phyloP scores from a whole-genome alignment of 2,113 vertebrate species.

The Cyprinus carpio region DNA sequence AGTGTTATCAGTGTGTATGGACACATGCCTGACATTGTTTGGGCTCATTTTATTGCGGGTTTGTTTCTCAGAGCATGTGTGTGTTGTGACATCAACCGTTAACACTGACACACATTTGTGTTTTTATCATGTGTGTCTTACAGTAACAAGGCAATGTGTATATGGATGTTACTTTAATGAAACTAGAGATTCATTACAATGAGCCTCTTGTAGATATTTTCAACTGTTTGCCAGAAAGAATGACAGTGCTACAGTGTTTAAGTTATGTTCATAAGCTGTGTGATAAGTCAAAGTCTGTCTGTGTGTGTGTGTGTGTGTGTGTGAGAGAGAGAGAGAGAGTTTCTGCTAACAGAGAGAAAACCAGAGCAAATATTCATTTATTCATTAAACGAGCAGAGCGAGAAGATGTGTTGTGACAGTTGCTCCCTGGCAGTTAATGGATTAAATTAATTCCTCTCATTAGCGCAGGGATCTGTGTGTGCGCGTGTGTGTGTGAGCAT shows the following conservation, averaged over 20 bases:
- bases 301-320: conserved; percentile 17
- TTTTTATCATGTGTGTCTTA: background rate
- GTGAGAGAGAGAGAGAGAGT: conserved; percentile 60
- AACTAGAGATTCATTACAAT: background rate
- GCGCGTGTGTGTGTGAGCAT: background rate
- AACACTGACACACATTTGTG: background rate
- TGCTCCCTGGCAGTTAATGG: conserved; percentile 70
- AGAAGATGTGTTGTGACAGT: conserved; percentile 73
- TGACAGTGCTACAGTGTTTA: background rate
- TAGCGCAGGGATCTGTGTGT: conserved; percentile 57
- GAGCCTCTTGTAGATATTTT: background rate
- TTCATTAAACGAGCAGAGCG: conserved; percentile 76
- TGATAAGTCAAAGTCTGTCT: background rate
- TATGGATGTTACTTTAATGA: background rate
- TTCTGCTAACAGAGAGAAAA: conserved; percentile 61
- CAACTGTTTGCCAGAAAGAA: background rate
- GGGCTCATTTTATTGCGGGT: background rate
- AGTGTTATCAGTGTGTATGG: background rate
- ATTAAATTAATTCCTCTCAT: conserved; percentile 76
- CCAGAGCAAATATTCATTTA: conserved; percentile 80
- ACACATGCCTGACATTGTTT: background rate
- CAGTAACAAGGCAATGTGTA: background rate
- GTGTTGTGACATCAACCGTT: background rate
- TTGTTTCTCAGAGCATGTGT: background rate
- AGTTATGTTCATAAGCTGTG: conserved; percentile 1